A percentile compares a stretch with the other conserved stretches of the same genome.
Evolutionary conservation across 2,113 vertebrate genomes (phyloP).

Genomic region (Sula dactylatra): DNA sequence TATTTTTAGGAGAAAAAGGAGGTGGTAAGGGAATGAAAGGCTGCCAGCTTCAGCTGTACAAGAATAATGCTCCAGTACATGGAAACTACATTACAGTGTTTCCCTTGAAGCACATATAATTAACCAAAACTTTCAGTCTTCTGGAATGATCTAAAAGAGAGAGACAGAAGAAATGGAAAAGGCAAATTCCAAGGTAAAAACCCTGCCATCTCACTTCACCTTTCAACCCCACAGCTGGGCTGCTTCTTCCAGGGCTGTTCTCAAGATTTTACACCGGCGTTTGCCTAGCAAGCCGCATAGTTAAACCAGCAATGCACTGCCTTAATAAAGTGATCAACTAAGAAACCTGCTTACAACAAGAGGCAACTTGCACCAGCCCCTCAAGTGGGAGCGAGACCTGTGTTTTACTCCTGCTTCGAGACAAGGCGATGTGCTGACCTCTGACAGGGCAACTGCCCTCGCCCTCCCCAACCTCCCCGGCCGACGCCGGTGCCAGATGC

Average conservation of each 20-base stretch:
- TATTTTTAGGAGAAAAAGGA: constrained; percentile 38
- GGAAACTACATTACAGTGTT: constrained; percentile 24
- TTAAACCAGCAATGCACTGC: neutral
- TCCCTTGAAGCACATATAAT: constrained; percentile 6
- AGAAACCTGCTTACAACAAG: neutral
- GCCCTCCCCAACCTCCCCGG: neutral
- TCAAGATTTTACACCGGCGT: neutral
- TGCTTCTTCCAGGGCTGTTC: neutral
- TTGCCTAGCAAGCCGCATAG: neutral
- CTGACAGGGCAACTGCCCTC: neutral
- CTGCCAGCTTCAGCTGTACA: constrained; percentile 28
- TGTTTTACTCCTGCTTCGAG: neutral
- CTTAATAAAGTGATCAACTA: neutral
- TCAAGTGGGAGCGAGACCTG: neutral
- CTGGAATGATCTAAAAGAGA: neutral
- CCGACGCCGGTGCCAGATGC: accelerated
- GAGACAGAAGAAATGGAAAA: neutral
- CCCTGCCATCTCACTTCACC: neutral
- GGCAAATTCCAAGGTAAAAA: neutral
- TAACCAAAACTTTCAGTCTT: constrained; percentile 24
- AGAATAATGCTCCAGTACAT: neutral
- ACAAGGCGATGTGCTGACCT: neutral
- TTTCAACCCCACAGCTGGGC: neutral
- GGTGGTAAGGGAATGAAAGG: constrained; percentile 30
- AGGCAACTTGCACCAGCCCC: neutral